These are phyloP conservation scores for Pterocles gutturalis DNA, from an alignment of 2,113 vertebrate species.

Conservation along the genomic window DNA sequence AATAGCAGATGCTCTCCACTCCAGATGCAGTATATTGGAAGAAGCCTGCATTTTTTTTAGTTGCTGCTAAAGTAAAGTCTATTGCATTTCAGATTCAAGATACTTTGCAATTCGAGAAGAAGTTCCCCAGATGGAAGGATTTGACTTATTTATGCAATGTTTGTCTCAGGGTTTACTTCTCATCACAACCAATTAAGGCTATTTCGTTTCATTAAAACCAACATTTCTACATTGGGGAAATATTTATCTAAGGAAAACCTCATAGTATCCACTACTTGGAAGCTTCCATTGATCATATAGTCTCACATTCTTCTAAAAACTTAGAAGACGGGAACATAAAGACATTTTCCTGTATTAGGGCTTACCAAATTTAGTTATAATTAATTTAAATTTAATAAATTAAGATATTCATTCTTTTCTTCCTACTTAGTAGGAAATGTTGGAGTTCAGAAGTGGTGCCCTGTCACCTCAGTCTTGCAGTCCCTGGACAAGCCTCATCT, in stretches of 20 bases:
- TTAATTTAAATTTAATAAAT: conserved; percentile 35
- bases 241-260: conserved; percentile 76
- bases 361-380: conserved; percentile 33
- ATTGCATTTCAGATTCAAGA: conserved; percentile 59
- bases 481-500: neutral
- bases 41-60: neutral
- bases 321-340: conserved; percentile 29
- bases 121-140: conserved; percentile 77
- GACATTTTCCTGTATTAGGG: neutral
- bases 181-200: conserved; percentile 82
- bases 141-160: conserved; percentile 81
- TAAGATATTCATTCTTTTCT: neutral
- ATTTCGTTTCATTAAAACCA: conserved; percentile 82
- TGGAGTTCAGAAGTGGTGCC: neutral
- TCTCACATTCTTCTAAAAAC: conserved; percentile 27
- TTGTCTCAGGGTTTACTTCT: conserved; percentile 82
- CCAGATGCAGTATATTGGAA: conserved; percentile 14
- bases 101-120: conserved; percentile 69
- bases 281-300: conserved; percentile 39
- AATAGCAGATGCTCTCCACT: conserved; percentile 10
- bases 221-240: conserved; percentile 77
- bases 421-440: neutral
- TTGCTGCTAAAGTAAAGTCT: conserved; percentile 38
- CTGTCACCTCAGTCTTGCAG: neutral
- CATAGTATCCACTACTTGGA: conserved; percentile 57